Evolutionary conservation across 2,797 vertebrate genomes (phyloP).

Genomic region (Gouania willdenowi): DNA sequence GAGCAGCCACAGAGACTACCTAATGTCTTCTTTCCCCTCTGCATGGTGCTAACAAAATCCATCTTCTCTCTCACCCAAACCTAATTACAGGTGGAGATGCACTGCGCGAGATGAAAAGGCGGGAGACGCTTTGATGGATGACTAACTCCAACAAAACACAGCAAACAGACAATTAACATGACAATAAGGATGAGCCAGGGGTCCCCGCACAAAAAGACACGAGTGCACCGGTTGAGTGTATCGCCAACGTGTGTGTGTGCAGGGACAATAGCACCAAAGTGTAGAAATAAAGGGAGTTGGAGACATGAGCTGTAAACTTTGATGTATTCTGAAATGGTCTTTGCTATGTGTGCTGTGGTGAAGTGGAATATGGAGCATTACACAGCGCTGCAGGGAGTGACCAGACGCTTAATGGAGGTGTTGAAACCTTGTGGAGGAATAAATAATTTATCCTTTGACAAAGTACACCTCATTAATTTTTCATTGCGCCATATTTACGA

Average conservation of each 20-base stretch:
- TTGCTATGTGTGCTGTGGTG: background rate
- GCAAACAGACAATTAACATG: constrained; percentile 66
- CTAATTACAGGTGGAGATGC: constrained; percentile 69
- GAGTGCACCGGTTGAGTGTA: constrained; percentile 10
- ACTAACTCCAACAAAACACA: constrained; percentile 52
- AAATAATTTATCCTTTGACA: constrained; percentile 67
- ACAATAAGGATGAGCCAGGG: constrained; percentile 55
- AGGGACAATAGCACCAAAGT: constrained; percentile 26
- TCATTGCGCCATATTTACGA: constrained; percentile 60
- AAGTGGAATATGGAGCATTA: constrained; percentile 24
- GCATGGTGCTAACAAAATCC: constrained; percentile 62
- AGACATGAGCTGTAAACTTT: constrained; percentile 37
- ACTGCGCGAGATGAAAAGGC: constrained; percentile 56
- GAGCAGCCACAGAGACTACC: constrained; percentile 57
- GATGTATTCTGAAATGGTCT: constrained; percentile 43
- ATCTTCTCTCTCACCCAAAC: constrained; percentile 55
- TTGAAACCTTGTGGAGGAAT: constrained; percentile 52
- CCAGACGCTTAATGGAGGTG: constrained; percentile 60
- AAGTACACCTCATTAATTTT: constrained; percentile 69
- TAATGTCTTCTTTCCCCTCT: constrained; percentile 50
- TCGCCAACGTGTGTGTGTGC: constrained; percentile 25
- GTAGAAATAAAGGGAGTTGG: constrained; percentile 24
- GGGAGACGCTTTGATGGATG: constrained; percentile 64
- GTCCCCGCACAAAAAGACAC: constrained; percentile 59
- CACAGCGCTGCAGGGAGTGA: constrained; percentile 41